Base-by-base conservation (phyloP, 2,113 vertebrate species). In the Romanogobio albipinnatus region DNA sequence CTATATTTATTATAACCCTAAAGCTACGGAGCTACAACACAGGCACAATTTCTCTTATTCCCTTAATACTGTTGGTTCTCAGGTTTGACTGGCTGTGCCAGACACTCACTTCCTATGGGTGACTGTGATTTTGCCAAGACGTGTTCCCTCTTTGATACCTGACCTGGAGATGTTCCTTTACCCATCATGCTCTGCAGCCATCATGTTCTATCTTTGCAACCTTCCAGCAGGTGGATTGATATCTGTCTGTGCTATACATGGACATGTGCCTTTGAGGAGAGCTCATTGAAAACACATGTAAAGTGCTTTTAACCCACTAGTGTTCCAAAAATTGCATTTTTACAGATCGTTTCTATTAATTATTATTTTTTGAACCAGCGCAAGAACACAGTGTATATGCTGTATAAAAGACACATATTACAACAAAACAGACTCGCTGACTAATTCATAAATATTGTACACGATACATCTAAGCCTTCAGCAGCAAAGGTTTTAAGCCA, bases 121-220 rank as follows among this genome's bases (percentile, higher is more conserved):
- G 24, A 56, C 2, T 3, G 8, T 39, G 53, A 76, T 77, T 77
- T 59, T 77, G 53, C 19, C 19, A 71, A 71, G 36, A 43, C 19
- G 4, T 43, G 36, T 71, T 71, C 68, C 19, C 68, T 7, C 39
- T 78, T 36, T 61, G 56, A 43, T 43, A 78, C 76, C 53, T 24
- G 26, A 58, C 51, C 75, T 58, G 49, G 22, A 64, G 15, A 66
- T 47, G 13, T 84, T 59, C 73, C 71, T 82, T 78, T 73, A 84
- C 78, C 64, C 77, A 82, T 88, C 85, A 59, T 87, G 80, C 83
- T 49, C 66, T 70, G 43, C 70, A 80, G 68, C 76, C 51, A 56
- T 85, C 76, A 81, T 76, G 84, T 85, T 81, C 88, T 81, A 87
- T 83, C 75, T 85, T 89, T 86, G 71, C 74, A 78, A 56, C 84